These are phyloP conservation scores for Cantharis lateralis DNA, from an alignment of 2,888 invertebrate genomes.

Conservation along the genomic window DNA sequence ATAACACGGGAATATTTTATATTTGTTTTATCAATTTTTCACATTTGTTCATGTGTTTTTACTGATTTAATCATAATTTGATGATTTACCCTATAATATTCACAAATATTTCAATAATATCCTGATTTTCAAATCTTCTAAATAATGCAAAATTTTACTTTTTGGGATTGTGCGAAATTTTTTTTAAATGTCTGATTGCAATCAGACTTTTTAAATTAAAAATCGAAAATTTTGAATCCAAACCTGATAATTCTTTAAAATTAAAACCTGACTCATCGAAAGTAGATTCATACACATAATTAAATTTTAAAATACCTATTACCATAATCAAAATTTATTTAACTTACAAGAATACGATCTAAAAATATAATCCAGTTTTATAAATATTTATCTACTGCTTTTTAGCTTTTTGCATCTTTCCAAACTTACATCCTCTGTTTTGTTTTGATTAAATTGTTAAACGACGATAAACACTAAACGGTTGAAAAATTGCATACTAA, in stretches of 20 bases:
- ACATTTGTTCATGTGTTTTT: too few species aligned
- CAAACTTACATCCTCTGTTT: not conserved
- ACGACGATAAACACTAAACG: not conserved
- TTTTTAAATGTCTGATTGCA: too few species aligned
- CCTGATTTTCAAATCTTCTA: too few species aligned
- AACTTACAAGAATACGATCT: not conserved
- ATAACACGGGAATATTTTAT: too few species aligned
- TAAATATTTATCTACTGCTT: not conserved
- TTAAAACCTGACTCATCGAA: not conserved
- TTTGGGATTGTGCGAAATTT: too few species aligned
- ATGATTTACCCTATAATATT: too few species aligned
- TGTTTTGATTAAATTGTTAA: not conserved
- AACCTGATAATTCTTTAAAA: not conserved
- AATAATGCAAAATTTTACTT: too few species aligned
- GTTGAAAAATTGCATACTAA: not conserved
- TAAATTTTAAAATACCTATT: not conserved
- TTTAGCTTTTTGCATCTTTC: not conserved
- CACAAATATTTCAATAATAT: too few species aligned
- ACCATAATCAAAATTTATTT: not conserved
- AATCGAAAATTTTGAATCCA: not conserved
- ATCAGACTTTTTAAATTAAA: too few species aligned
- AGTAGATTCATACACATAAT: not conserved
- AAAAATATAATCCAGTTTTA: not conserved
- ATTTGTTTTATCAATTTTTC: too few species aligned
- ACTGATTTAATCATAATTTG: too few species aligned